These are phyloP conservation scores for Ctenopoma multispine DNA, from an alignment of 2,797 vertebrate species.

Conservation along the genomic window DNA sequence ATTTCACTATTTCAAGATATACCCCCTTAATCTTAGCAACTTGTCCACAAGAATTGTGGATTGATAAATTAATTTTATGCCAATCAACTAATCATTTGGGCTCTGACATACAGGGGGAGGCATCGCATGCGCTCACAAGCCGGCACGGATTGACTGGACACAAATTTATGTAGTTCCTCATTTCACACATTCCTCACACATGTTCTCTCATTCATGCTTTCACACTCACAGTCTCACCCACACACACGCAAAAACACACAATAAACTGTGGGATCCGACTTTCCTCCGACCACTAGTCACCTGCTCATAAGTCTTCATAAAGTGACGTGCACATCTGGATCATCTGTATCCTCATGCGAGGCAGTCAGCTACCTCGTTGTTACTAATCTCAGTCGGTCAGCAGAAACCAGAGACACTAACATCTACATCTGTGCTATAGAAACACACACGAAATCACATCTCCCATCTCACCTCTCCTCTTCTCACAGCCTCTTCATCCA, in stretches of 20 bases:
- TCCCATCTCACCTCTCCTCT: conserved; percentile 65
- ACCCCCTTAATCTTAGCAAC: too few species aligned
- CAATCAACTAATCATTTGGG: too few species aligned
- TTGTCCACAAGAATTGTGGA: too few species aligned
- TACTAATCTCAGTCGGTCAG: conserved; percentile 41
- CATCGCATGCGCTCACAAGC: too few species aligned
- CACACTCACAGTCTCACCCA: conserved; percentile 22
- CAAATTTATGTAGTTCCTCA: conserved; percentile 31
- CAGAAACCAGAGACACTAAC: conserved; percentile 37
- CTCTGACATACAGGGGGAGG: too few species aligned
- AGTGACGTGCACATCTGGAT: conserved; percentile 42
- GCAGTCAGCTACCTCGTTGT: conserved; percentile 20
- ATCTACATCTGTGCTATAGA: conserved; percentile 36
- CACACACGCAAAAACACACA: conserved; percentile 23
- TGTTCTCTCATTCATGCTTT: conserved; percentile 42
- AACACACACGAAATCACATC: conserved; percentile 19
- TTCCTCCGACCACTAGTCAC: background rate
- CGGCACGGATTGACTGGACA: background rate
- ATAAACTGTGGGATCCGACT: background rate
- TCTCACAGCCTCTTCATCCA: conserved; percentile 54
- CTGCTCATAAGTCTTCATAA: background rate
- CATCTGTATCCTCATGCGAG: conserved; percentile 16
- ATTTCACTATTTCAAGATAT: too few species aligned
- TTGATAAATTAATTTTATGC: too few species aligned
- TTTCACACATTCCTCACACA: conserved; percentile 37